These are phyloP conservation scores for Redunca redunca DNA, from an alignment of 2,113 vertebrate species.

Conservation along the genomic window DNA sequence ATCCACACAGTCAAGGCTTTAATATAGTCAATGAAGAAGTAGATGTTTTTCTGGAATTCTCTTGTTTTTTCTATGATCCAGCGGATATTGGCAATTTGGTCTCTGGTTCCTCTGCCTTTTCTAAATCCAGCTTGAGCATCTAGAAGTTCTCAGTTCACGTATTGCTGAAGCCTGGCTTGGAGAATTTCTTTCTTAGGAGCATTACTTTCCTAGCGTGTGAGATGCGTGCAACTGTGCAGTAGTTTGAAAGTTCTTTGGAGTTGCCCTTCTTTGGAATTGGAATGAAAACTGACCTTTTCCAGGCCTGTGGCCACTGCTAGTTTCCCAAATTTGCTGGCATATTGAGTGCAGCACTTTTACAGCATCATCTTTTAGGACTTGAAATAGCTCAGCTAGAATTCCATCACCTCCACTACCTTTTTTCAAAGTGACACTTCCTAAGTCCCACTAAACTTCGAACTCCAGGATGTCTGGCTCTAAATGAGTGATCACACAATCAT, in stretches of 20 bases:
- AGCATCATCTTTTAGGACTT: not conserved
- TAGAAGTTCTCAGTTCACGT: not conserved
- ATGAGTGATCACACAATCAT: not conserved
- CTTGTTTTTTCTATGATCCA: not conserved
- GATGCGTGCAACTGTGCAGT: not conserved
- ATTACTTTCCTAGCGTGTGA: not conserved
- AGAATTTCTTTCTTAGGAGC: too few species aligned
- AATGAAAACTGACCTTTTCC: not conserved
- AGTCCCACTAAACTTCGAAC: not conserved
- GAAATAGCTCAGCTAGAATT: not conserved
- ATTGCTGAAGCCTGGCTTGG: not conserved
- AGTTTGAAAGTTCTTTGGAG: not conserved
- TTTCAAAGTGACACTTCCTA: not conserved
- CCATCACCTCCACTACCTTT: not conserved
- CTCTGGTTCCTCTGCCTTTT: not conserved
- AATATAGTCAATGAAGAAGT: not conserved
- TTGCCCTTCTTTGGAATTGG: not conserved
- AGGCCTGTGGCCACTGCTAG: not conserved
- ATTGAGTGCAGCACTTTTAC: not conserved
- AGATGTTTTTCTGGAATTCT: not conserved
- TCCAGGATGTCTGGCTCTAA: not conserved
- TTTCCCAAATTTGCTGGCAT: not conserved
- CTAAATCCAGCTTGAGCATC: not conserved
- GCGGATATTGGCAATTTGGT: not conserved
- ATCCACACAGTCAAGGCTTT: not conserved